Conservation (phyloP, 2,113 vertebrate genomes). For the Osmerus eperlanus region DNA sequence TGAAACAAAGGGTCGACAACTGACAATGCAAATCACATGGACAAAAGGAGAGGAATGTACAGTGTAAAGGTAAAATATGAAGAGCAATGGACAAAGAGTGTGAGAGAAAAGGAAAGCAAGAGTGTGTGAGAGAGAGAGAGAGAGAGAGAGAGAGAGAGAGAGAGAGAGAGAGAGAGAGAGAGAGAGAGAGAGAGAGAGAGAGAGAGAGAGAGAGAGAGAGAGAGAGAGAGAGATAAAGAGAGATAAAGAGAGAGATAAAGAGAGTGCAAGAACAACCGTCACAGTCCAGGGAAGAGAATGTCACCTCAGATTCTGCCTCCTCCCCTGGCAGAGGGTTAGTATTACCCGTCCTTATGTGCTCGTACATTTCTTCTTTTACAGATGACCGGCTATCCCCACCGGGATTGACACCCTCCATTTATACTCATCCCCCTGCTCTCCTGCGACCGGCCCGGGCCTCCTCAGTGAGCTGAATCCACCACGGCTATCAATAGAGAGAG, state of each 20-base stretch:
- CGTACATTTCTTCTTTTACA: slow-evolving; percentile 75
- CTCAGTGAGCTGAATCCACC: slow-evolving; percentile 63
- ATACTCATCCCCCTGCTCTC: slow-evolving; percentile 64
- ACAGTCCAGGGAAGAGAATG: slow-evolving; percentile 61
- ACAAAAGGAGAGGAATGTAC: too few species aligned
- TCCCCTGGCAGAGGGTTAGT: slow-evolving; percentile 55
- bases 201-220: neutral
- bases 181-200: slow-evolving; percentile 12
- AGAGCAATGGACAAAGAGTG: slow-evolving; percentile 34
- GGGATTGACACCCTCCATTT: slow-evolving; percentile 76
- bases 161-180: slow-evolving; percentile 7
- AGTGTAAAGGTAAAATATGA: too few species aligned
- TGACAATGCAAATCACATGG: slow-evolving; percentile 35
- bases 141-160: neutral
- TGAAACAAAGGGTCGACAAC: slow-evolving; percentile 31
- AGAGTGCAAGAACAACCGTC: slow-evolving; percentile 27
- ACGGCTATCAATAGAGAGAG: slow-evolving; percentile 61
- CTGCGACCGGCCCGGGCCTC: slow-evolving; percentile 54
- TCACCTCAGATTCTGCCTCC: slow-evolving; percentile 47
- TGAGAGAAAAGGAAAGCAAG: neutral
- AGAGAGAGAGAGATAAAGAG: slow-evolving; percentile 11
- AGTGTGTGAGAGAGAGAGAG: neutral
- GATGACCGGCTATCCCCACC: slow-evolving; percentile 69
- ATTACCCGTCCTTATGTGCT: slow-evolving; percentile 67
- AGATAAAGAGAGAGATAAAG: slow-evolving; percentile 17